Base-by-base conservation (phyloP, 2,797 vertebrate species). In the Pelochelys cantorii region DNA sequence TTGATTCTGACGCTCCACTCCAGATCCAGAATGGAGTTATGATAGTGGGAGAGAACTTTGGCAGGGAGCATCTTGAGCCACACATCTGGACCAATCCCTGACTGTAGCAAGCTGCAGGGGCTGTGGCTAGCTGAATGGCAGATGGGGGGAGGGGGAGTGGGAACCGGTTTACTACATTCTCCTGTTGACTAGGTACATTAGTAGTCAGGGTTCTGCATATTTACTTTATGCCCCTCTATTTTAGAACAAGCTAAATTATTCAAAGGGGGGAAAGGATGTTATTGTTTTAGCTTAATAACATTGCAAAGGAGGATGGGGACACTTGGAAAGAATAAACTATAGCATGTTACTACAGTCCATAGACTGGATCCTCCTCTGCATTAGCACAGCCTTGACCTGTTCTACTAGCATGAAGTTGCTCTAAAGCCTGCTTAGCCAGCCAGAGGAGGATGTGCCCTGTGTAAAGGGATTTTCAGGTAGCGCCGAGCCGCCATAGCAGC, bases 21-120 rank as follows among this genome's bases (percentile, higher is more conserved):
- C 65, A 71, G 34, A 71, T 37, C 65, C 65, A 11, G 10, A 37
- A 71, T 71, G n/a, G n/a, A 9, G n/a, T 9, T 34, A 11, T 34
- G 17, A 22, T n/a, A 18, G 3, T 2, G 60, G 7, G 15, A 9
- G 29, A 7, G 5, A 15, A 17, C 65, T 20, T 37, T 22, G 1
- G 18, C 65, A 71, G 10, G 65, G n/a, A 22, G n/a, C 9, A 18
- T 71, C 65, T 71, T 34, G 65, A 37, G 5, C 65, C 65, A 71
- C 18, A 71, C 17, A 71, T 71, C 65, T 71, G 65, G 65, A 22
- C 65, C 65, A n/a, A 71, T 34, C 65, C 10, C n/a, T 71, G n/a
- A 37, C 37, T 71, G 34, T 37, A 37, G n/a, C n/a, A 34, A 34
- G n/a, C n/a, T 3, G 17, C 53, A 12, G 18, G 31, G n/a, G 31